phyloP scores from a whole-genome alignment of 1,140 invertebrate species.

The Alviniconcha marisindica region DNA sequence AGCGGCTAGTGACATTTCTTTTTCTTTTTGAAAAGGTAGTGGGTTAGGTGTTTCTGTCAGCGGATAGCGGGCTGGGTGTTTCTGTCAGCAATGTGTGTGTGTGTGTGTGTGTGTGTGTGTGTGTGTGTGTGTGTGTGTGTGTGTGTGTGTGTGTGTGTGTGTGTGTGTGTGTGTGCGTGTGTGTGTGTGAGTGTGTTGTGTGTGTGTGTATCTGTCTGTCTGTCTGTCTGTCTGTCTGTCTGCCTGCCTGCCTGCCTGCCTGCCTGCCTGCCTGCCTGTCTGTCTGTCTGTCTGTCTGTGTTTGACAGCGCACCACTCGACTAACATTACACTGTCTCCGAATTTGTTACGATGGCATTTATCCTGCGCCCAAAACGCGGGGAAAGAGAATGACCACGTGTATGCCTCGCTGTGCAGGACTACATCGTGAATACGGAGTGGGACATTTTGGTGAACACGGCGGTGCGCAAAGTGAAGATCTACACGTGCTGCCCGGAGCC shows the following conservation, averaged over 20 bases:
- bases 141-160: conserved; percentile 10
- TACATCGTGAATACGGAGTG: conserved; percentile 76
- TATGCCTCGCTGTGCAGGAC: no score
- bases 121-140: conserved; percentile 17
- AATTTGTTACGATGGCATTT: no score
- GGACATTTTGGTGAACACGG: conserved; percentile 63
- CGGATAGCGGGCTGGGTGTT: neutral
- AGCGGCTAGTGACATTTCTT: no score
- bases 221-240: conserved; percentile 22
- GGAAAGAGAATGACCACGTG: no score
- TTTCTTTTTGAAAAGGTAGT: neutral
- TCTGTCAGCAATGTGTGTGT: conserved; percentile 10
- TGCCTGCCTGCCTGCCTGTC: conserved; percentile 23
- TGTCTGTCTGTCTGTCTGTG: conserved; percentile 30
- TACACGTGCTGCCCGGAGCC: conserved; percentile 75
- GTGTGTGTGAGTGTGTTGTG: conserved; percentile 30
- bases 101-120: conserved; percentile 9
- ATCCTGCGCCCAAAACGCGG: no score
- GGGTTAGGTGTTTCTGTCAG: neutral
- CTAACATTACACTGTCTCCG: no score
- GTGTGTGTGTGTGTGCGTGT: conserved; percentile 25
- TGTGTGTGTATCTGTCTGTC: conserved; percentile 18
- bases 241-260: neutral
- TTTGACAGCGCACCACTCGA: no score
- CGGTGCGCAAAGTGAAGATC: conserved; percentile 60